Percentiles rank a stretch among this genome's conserved stretches.
Conservation (phyloP, 2,888 invertebrate species). For the Fragum fragum region DNA sequence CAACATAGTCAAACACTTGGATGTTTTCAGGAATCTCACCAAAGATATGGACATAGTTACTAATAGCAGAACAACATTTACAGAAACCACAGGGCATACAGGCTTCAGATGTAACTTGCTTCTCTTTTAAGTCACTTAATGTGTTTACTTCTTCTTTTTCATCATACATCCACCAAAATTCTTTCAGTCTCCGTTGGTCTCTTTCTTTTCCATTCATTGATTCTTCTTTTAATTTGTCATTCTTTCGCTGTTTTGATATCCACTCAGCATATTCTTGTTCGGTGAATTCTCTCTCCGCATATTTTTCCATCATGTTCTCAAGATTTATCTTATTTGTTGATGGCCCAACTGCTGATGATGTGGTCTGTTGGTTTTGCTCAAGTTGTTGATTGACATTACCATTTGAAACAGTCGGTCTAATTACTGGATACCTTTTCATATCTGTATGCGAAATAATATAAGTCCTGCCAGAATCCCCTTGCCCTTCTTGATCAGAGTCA, state of each 20-base stretch:
- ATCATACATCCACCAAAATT: slow-evolving; percentile 66
- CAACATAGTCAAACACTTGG: slow-evolving; percentile 54
- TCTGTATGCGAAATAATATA: slow-evolving; percentile 26
- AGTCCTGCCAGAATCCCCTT: slow-evolving; percentile 4
- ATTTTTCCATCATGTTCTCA: slow-evolving; percentile 58
- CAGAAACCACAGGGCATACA: slow-evolving; percentile 64
- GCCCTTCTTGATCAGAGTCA: slow-evolving; percentile 6
- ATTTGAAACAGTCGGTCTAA: neutral
- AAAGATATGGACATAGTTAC: slow-evolving; percentile 61
- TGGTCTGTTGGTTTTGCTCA: neutral
- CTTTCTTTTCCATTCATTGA: neutral
- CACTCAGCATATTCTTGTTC: slow-evolving; percentile 75
- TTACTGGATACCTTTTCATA: slow-evolving; percentile 20
- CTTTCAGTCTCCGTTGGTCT: slow-evolving; percentile 22
- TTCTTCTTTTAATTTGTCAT: slow-evolving; percentile 41
- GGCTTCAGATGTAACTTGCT: neutral
- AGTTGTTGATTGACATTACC: neutral
- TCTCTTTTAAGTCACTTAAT: neutral
- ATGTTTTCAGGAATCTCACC: slow-evolving; percentile 60
- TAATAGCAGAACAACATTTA: slow-evolving; percentile 63
- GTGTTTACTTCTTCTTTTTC: slow-evolving; percentile 23
- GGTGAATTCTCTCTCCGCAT: slow-evolving; percentile 77
- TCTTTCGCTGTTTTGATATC: slow-evolving; percentile 49
- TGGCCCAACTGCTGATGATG: neutral
- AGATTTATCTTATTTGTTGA: neutral